Conservation (phyloP, 92 coral and sea anemone species). For the Palythoa grandis region DNA sequence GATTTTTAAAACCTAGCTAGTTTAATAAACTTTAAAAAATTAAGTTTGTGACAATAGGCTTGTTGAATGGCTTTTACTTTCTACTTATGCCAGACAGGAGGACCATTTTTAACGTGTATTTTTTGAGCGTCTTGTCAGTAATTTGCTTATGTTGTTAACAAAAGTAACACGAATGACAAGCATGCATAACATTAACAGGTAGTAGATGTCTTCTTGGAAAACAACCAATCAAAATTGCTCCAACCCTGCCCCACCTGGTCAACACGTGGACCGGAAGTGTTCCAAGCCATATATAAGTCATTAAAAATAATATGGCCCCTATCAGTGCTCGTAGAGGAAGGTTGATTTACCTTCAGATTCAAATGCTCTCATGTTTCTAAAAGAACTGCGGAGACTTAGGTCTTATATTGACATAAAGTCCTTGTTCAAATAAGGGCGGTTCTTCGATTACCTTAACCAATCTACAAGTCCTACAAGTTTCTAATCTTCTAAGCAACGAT, state of each 20-base stretch:
- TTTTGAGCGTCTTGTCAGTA: neutral
- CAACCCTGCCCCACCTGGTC: neutral
- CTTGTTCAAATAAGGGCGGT: neutral
- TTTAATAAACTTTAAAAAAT: no score
- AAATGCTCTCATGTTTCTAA: neutral
- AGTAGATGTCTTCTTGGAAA: neutral
- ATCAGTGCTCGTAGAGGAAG: neutral
- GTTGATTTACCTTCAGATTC: neutral
- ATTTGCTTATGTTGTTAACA: neutral
- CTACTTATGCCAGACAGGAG: no score
- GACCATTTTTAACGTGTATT: neutral
- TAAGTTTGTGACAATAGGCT: no score
- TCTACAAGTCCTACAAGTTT: neutral
- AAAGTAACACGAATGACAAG: neutral
- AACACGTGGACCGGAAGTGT: neutral
- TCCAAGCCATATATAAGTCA: neutral
- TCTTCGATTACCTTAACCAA: neutral
- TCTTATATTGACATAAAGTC: neutral
- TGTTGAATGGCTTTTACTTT: no score
- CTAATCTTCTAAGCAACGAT: neutral
- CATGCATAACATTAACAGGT: constrained; percentile 4
- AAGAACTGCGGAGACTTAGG: neutral
- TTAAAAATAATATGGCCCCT: neutral
- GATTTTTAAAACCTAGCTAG: no score
- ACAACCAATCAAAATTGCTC: constrained; percentile 3